A percentile compares a stretch with the other conserved stretches of the same genome.
Conservation (phyloP, 1,140 invertebrate genomes). For the Cotesia chilonis region DNA sequence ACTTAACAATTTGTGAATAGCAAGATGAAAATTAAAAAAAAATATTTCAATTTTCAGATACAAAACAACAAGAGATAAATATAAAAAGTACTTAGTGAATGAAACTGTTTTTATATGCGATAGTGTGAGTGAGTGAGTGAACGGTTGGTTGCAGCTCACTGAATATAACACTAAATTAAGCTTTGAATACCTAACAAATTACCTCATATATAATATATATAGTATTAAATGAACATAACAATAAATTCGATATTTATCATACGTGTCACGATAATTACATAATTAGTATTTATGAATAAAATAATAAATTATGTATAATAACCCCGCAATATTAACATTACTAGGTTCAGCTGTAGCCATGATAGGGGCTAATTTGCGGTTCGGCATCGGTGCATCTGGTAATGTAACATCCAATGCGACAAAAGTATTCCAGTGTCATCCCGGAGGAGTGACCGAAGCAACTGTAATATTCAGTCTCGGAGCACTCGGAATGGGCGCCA, state of each 20-base stretch:
- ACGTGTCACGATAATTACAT: too few relatives aligned
- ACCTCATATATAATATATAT: neutral
- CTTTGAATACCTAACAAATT: conserved; percentile 19
- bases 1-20: too few relatives aligned
- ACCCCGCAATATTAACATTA: conserved; percentile 37
- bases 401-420: conserved; percentile 76
- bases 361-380: conserved; percentile 80
- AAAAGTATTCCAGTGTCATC: conserved; percentile 78
- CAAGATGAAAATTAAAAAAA: neutral
- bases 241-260: neutral
- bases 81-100: neutral
- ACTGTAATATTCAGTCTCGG: conserved; percentile 81
- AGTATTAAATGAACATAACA: neutral
- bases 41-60: neutral
- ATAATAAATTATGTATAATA: conserved; percentile 1
- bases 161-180: conserved; percentile 32
- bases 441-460: conserved; percentile 81
- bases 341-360: conserved; percentile 75
- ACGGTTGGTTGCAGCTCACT: conserved; percentile 19
- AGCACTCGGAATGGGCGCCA: conserved; percentile 82
- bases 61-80: neutral
- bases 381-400: conserved; percentile 72
- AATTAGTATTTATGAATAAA: conserved; percentile 2
- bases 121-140: conserved; percentile 20
- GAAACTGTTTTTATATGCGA: conserved; percentile 20